Evolutionary conservation across 2,797 vertebrate genomes (phyloP), one percentile per base, ranked within the genome.

Genomic region (Lepilemur ruficaudatus): DNA sequence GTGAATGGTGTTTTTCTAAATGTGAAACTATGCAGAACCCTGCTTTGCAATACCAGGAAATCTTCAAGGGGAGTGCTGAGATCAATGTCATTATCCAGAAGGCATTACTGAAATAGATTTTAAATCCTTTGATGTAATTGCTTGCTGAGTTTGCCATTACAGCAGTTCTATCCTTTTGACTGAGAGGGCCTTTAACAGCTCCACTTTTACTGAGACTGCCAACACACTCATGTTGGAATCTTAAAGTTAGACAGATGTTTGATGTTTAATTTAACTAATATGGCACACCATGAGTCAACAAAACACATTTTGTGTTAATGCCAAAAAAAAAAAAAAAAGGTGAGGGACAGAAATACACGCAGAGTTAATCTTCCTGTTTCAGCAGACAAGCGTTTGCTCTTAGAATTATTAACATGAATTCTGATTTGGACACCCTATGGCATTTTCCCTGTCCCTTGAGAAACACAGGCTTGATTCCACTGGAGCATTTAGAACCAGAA

Each of bases 61-160:
- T 94, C 95, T 97, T 92, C 96, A 97, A 95, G 57, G 95, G 69
- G 93, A 96, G 61, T 79, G 87, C 80, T 32, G 65, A 95, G 88
- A 98, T 98, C 97, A 98, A 98, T 98, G 97, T 95, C 94, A 95
- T 98, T 98, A 98, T 96, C 90, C 86, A 96, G 81, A 97, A 98
- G 97, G 91, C 83, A 96, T 93, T 96, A 94, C 89, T 89, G 92
- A 98, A 97, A 98, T 95, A 97, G 96, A 97, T 98, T 98, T 97
- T 97, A 98, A 98, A 98, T 96, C 95, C 97, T 98, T 97, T 96
- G 94, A 98, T 95, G 93, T 96, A 98, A 98, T 97, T 97, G 98
- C 95, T 98, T 95, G 97, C 88, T 95, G 96, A 97, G 93, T 95
- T 95, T 97, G 94, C 93, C 65, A 87, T 97, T 98, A 97, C 43